These are phyloP conservation scores for Brenthis daphne DNA, from an alignment of 2,888 invertebrate species.

Conservation along the genomic window DNA sequence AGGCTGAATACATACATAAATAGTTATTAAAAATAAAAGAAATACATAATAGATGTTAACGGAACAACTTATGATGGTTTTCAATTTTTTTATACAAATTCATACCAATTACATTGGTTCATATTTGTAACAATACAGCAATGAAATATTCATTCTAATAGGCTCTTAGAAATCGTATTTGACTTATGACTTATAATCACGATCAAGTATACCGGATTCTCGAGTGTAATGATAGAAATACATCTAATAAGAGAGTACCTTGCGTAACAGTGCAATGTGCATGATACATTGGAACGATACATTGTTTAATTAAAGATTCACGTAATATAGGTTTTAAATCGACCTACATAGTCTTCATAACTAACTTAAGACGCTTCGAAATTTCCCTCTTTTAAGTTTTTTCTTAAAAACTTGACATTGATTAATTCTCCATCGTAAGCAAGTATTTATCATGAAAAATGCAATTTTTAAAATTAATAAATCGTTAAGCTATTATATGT, in stretches of 20 bases:
- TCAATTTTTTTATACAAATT: neutral
- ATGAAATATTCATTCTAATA: slow-evolving; percentile 6
- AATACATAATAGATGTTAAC: no score
- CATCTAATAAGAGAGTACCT: slow-evolving; percentile 46
- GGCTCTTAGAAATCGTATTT: slow-evolving; percentile 15
- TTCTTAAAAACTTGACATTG: no score
- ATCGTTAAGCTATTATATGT: slow-evolving; percentile 31
- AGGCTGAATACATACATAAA: no score
- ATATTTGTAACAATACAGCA: neutral
- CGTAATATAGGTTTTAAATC: slow-evolving; percentile 10
- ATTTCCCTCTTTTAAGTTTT: no score
- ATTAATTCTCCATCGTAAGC: no score
- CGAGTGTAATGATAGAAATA: slow-evolving; percentile 46
- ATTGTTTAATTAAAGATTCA: slow-evolving; percentile 67
- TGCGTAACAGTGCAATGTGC: slow-evolving; percentile 55
- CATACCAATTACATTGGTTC: neutral
- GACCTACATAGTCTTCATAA: no score
- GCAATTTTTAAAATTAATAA: no score
- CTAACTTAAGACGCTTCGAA: no score
- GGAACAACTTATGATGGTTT: no score
- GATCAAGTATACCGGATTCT: slow-evolving; percentile 31
- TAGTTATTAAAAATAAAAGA: no score
- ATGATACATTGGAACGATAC: slow-evolving; percentile 51
- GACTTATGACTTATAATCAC: slow-evolving; percentile 25
- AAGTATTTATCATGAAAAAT: no score